Conservation (phyloP, 2,797 vertebrate species). For the Echeneis naucrates region DNA sequence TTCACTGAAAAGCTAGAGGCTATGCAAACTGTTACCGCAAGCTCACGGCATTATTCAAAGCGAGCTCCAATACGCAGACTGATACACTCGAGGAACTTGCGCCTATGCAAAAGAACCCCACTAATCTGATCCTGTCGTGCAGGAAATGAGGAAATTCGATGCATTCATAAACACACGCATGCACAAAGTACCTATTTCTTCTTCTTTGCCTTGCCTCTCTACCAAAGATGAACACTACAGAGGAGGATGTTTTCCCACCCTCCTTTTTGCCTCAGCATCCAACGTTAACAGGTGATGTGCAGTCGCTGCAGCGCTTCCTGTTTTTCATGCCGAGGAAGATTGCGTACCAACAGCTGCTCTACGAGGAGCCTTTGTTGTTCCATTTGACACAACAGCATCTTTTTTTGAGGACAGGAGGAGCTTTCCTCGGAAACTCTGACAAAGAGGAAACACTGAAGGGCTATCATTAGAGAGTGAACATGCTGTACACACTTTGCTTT, state of each 20-base stretch:
- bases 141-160: constrained; percentile 41
- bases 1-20: constrained; percentile 28
- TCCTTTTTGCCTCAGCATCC: constrained; percentile 3
- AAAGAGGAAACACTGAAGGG: constrained; percentile 55
- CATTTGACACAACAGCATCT: constrained; percentile 52
- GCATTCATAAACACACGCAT: background rate
- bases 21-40: constrained; percentile 48
- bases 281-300: constrained; percentile 11
- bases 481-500: background rate
- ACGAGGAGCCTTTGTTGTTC: constrained; percentile 60
- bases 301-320: constrained; percentile 33
- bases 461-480: constrained; percentile 29
- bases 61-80: background rate
- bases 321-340: constrained; percentile 37
- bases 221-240: background rate
- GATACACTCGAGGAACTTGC: constrained; percentile 3
- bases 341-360: constrained; percentile 39
- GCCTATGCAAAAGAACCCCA: constrained; percentile 40
- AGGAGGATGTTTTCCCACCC: constrained; percentile 7
- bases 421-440: constrained; percentile 59
- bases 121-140: constrained; percentile 51
- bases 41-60: constrained; percentile 55
- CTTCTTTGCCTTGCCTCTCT: background rate
- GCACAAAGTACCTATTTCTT: background rate
- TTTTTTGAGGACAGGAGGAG: constrained; percentile 28